Evolutionary conservation across 2,888 invertebrate genomes (phyloP), one percentile per base, ranked within the genome.

Genomic region (Temnothorax rugatulus): DNA sequence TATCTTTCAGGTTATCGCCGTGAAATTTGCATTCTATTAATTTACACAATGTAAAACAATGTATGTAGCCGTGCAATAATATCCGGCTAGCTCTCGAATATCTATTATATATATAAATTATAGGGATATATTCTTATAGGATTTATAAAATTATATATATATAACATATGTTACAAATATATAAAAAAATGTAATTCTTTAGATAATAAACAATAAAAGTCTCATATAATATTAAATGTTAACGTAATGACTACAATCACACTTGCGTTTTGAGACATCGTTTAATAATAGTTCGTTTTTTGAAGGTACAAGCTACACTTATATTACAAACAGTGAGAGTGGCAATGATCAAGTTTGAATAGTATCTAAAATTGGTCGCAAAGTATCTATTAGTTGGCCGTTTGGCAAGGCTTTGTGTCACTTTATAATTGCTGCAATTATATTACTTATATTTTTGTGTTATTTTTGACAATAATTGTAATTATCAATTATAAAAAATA

Each of bases 361-460:
- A 82, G 29, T 73, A 82, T 82, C 29, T 64, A 54, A 59, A 59
- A 57, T 68, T 75, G 21, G 11, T 59, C 44, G 11, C 50, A 59
- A 76, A 52, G 54, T 59, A 64, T 76, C 18, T 57, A 47, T 68
- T 54, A 68, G 41, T 84, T 89, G 87, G 88, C n/a, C 47, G 2
- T 21, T 52, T 88, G 84, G 83, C 88, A 89, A 59, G 25, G 29
- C 25, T 47, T 15, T 59, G 1, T 21, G 9, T 9, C 18, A 15
- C 68, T 85, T 85, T 83, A 83, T 84, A 85, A 84, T 87, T 86
- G 84, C 74, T 76, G 74, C 77, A 84, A 87, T 86, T 86, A 85
- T 85, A 83, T 83, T 81, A 74, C 52, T 84, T 82, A 77, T 86
- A 84, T 86, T 77, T 87, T 83, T 89, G 84, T 88, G 83, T 87